A percentile compares a stretch with the other conserved stretches of the same genome.
These are phyloP conservation scores for Phrynosoma platyrhinos DNA, from an alignment of 2,113 vertebrate genomes.

Conservation along the genomic window DNA sequence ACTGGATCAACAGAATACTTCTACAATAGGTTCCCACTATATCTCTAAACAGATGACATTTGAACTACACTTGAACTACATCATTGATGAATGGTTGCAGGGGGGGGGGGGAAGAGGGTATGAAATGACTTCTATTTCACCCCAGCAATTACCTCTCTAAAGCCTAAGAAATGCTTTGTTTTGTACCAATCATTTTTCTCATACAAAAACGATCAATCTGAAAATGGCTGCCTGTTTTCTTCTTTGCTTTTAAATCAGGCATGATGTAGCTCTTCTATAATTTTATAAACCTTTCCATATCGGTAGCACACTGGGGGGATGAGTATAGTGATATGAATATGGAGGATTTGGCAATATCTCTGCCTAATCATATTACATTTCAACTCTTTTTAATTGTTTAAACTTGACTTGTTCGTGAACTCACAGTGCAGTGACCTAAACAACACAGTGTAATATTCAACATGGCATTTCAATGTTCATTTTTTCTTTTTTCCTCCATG, in stretches of 20 bases:
- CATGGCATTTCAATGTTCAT: slow-evolving; percentile 55
- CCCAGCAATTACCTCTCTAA: neutral
- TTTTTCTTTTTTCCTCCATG: slow-evolving; percentile 41
- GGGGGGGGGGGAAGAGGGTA: neutral
- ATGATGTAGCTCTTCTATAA: neutral
- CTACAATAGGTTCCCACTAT: neutral
- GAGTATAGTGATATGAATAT: neutral
- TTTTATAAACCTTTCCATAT: neutral
- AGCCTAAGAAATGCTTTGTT: neutral
- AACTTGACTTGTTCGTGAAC: slow-evolving; percentile 44
- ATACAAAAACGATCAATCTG: neutral
- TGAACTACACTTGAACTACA: neutral
- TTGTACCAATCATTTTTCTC: neutral
- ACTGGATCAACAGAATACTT: neutral
- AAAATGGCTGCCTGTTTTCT: neutral
- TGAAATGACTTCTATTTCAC: neutral
- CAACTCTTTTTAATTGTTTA: slow-evolving; percentile 10
- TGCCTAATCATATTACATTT: slow-evolving; percentile 11
- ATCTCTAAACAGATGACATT: neutral
- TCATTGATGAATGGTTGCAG: neutral
- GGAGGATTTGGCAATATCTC: slow-evolving; percentile 14
- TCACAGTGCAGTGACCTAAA: slow-evolving; percentile 44
- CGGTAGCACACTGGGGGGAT: slow-evolving; percentile 31
- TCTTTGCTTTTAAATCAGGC: slow-evolving; percentile 2
- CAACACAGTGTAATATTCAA: slow-evolving; percentile 41